Percentiles rank a stretch among this genome's conserved stretches.
phyloP scores from a whole-genome alignment of 2,888 invertebrate species.

The Seira musarum region DNA sequence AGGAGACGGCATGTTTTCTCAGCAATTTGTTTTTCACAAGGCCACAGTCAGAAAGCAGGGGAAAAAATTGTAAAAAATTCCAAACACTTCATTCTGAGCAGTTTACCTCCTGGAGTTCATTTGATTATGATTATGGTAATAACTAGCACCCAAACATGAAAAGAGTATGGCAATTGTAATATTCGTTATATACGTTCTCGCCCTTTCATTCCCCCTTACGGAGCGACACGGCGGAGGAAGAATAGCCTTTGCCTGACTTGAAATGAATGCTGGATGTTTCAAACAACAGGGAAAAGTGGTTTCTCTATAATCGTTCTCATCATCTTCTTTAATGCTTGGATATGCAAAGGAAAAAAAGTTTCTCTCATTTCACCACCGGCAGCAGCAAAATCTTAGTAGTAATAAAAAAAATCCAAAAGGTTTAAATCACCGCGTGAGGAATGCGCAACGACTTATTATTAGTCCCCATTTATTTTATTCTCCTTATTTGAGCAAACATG shows the following conservation, averaged over 20 bases:
- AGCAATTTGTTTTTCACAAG: too few species aligned
- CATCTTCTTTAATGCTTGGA: too few species aligned
- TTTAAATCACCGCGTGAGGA: background rate
- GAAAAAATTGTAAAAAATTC: conserved; percentile 19
- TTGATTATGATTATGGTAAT: conserved; percentile 51
- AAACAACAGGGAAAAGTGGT: too few species aligned
- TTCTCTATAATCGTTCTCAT: too few species aligned
- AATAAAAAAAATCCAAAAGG: too few species aligned
- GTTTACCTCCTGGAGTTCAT: conserved; percentile 54
- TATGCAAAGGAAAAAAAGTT: too few species aligned
- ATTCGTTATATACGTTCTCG: conserved; percentile 44
- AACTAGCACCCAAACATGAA: conserved; percentile 49
- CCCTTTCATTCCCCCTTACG: conserved; percentile 42
- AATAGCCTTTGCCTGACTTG: too few species aligned
- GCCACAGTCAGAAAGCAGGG: too few species aligned
- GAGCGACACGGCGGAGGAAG: background rate
- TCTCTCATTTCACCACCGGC: too few species aligned
- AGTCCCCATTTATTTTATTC: conserved; percentile 13
- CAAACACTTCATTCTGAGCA: conserved; percentile 44
- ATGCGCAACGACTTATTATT: background rate
- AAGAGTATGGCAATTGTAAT: background rate
- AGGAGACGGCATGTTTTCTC: too few species aligned
- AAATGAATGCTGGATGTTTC: too few species aligned
- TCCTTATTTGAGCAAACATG: conserved; percentile 11
- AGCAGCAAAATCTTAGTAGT: too few species aligned